A percentile compares a stretch with the other conserved stretches of the same genome.
phyloP scores from a whole-genome alignment of 2,113 vertebrate genomes.

The Pterophyllum scalare region DNA sequence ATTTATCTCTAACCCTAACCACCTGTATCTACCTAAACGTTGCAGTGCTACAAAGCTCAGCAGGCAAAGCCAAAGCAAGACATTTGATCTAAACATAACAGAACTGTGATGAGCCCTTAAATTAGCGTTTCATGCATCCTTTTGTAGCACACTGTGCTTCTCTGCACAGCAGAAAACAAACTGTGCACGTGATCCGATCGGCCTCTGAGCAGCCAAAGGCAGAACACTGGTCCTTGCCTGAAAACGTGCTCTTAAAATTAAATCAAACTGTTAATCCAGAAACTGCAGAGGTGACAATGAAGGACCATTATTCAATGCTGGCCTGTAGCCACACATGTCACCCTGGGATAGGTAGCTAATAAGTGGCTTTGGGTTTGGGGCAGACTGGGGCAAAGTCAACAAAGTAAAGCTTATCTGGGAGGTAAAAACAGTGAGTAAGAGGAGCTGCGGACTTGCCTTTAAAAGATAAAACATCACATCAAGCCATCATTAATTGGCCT shows the following conservation, averaged over 20 bases:
- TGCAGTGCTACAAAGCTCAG: background rate
- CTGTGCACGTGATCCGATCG: background rate
- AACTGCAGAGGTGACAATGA: constrained; percentile 39
- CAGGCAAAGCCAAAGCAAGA: background rate
- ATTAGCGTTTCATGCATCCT: background rate
- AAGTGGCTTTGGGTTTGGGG: constrained; percentile 46
- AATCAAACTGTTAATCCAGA: constrained; percentile 53
- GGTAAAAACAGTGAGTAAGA: constrained; percentile 35
- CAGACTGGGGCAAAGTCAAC: constrained; percentile 66
- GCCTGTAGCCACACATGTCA: constrained; percentile 62
- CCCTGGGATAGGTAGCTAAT: constrained; percentile 66
- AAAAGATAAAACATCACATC: constrained; percentile 65
- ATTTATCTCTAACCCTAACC: too few relatives aligned
- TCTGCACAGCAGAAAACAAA: background rate
- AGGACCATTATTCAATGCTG: constrained; percentile 41
- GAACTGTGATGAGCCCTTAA: background rate
- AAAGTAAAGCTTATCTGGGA: constrained; percentile 62
- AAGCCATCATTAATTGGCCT: constrained; percentile 64
- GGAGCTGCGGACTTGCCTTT: constrained; percentile 52
- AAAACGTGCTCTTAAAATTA: constrained; percentile 40
- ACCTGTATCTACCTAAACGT: background rate
- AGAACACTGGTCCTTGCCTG: constrained; percentile 36
- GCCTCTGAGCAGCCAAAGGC: constrained; percentile 15
- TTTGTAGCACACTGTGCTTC: fast-evolving
- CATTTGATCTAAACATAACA: background rate